Conservation (phyloP, 2,888 invertebrate species). For the Oscheius onirici region DNA sequence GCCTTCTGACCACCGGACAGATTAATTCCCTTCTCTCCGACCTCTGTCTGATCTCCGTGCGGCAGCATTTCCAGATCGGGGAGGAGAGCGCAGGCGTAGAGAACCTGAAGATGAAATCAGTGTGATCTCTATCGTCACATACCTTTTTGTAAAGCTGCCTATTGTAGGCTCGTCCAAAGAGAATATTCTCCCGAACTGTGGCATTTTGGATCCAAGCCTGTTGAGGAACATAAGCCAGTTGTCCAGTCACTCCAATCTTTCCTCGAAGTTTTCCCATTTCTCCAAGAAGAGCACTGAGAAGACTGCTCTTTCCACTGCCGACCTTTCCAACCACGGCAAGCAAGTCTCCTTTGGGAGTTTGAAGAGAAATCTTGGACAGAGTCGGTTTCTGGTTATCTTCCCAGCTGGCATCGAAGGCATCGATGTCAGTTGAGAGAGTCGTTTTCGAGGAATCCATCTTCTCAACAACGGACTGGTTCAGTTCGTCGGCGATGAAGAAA, state of each 20-base stretch:
- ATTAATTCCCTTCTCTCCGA: slow-evolving; percentile 93
- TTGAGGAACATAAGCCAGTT: slow-evolving; percentile 83
- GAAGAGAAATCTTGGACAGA: slow-evolving; percentile 77
- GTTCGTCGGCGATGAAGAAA: slow-evolving; percentile 67
- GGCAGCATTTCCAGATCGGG: slow-evolving; percentile 89
- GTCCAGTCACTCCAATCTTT: slow-evolving; percentile 72
- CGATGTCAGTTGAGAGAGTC: not conserved
- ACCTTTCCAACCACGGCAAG: slow-evolving; percentile 89
- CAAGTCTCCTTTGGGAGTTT: slow-evolving; percentile 79
- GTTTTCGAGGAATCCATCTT: not conserved
- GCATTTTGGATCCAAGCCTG: slow-evolving; percentile 81
- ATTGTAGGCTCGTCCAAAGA: slow-evolving; percentile 77
- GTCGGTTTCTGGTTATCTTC: slow-evolving; percentile 37
- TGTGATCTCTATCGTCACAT: not conserved
- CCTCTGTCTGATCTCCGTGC: slow-evolving; percentile 96
- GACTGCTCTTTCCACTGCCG: slow-evolving; percentile 84
- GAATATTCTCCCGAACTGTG: slow-evolving; percentile 85
- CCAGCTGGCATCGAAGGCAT: slow-evolving; percentile 45
- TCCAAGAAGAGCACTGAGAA: slow-evolving; percentile 80
- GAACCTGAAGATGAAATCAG: slow-evolving; percentile 76
- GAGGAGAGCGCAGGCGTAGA: slow-evolving; percentile 89
- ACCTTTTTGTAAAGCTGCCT: slow-evolving; percentile 58
- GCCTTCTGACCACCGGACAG: slow-evolving; percentile 94
- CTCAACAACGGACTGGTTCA: slow-evolving; percentile 54
- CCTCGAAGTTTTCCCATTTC: slow-evolving; percentile 63